A percentile compares a stretch with the other conserved stretches of the same genome.
Conservation (phyloP, 2,888 invertebrate species). For the Ctenicera cuprea region DNA sequence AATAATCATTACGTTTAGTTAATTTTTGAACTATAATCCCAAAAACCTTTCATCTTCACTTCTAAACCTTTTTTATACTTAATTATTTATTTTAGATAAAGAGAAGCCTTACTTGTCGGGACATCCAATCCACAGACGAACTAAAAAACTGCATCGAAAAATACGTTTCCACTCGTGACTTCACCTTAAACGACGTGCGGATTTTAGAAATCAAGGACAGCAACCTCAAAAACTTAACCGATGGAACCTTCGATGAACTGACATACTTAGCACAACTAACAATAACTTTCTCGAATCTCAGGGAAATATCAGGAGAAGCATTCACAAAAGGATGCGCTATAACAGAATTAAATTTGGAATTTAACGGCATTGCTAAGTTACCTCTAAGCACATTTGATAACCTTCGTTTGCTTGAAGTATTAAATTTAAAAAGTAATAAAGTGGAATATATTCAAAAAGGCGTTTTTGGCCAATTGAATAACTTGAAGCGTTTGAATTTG, state of each 20-base stretch:
- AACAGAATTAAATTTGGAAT: constrained; percentile 14
- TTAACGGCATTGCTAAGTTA: constrained; percentile 16
- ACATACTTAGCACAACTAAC: neutral
- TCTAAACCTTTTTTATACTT: too few relatives aligned
- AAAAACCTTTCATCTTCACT: too few relatives aligned
- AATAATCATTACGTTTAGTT: too few relatives aligned
- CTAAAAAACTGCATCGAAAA: constrained; percentile 9
- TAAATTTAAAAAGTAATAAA: constrained; percentile 24
- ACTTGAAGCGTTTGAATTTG: constrained; percentile 2
- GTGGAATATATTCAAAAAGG: constrained; percentile 1
- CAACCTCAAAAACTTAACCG: neutral
- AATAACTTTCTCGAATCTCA: constrained; percentile 18
- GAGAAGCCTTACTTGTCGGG: neutral
- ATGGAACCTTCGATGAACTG: neutral
- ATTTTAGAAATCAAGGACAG: constrained; percentile 19
- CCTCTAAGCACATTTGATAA: neutral
- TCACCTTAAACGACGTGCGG: constrained; percentile 1
- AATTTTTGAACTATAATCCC: too few relatives aligned
- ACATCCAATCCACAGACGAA: constrained; percentile 17
- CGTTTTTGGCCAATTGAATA: neutral
- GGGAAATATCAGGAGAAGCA: constrained; percentile 5
- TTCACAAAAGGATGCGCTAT: neutral
- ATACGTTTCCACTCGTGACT: neutral
- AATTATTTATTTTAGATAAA: too few relatives aligned
- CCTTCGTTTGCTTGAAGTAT: neutral